Evolutionary conservation across 2,113 vertebrate genomes (phyloP), one percentile per base, ranked within the genome.

Genomic region (Erythrolamprus reginae): DNA sequence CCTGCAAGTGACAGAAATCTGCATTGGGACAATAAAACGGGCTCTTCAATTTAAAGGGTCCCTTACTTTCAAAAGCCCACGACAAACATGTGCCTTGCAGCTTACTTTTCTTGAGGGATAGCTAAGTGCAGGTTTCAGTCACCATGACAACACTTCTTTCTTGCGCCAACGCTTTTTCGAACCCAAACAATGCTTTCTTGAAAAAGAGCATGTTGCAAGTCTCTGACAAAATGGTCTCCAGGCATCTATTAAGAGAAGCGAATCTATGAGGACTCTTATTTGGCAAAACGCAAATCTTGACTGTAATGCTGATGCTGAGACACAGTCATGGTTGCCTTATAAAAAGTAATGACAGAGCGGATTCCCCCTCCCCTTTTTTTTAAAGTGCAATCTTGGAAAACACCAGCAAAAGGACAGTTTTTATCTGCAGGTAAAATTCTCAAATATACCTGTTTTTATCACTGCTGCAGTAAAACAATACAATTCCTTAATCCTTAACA

Each of bases 1-100:
- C 95, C 96, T 94, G 94, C 94, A 95, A 95, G 94, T 96, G 95
- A 96, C 96, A 96, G 94, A 97, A 97, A 97, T 96, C 96, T 96
- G 95, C 96, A 96, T 97, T 96, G 91, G 91, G 92, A 96, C 96
- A 97, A 97, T 96, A 88, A 94, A 93, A 93, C 92, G 90, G 93
- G 89, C 94, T 95, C 96, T 96, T 95, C 96, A 92, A 96, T 96
- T 96, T 96, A 96, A 96, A 96, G 95, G 95, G 93, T 95, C 95
- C 95, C 96, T 91, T 93, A 93, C 95, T 95, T 88, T 95, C 92
- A 96, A 95, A 97, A 96, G 95, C 89, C 77, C 92, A 93, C 93
- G 94, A 97, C 96, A 97, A 96, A 96, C 96, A 95, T 96, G 95
- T 93, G 95, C 94, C 94, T 96, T 91, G 94, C 94, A 95, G 95